Evolutionary conservation across 2,888 invertebrate species (phyloP).

Genomic region (Leptodirus hochenwartii): DNA sequence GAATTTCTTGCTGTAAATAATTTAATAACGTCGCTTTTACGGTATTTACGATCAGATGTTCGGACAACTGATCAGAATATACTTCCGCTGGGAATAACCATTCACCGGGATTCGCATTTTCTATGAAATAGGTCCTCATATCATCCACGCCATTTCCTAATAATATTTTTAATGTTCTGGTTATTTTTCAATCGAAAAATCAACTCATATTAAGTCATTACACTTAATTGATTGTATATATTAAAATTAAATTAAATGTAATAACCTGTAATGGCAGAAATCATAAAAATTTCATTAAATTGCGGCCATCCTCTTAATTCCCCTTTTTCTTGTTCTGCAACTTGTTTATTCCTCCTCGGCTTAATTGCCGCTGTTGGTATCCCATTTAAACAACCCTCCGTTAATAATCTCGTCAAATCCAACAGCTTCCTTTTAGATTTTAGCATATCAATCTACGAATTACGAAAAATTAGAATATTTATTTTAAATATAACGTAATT

Average conservation of each 20-base stretch:
- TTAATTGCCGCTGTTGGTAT: constrained; percentile 16
- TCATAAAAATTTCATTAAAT: constrained; percentile 78
- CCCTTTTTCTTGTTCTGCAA: constrained; percentile 12
- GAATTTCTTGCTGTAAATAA: constrained; percentile 67
- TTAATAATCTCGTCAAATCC: constrained; percentile 47
- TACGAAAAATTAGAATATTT: constrained; percentile 6
- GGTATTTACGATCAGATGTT: constrained; percentile 48
- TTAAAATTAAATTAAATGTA: constrained; percentile 4
- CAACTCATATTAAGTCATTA: constrained; percentile 2
- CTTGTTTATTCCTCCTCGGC: too few relatives aligned
- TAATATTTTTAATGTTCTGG: constrained; percentile 8
- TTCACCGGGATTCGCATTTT: constrained; percentile 40
- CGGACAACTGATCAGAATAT: constrained; percentile 57
- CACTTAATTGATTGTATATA: neutral
- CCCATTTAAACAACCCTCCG: constrained; percentile 30
- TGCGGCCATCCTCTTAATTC: constrained; percentile 41
- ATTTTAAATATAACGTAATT: constrained; percentile 5
- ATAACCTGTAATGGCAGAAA: constrained; percentile 62
- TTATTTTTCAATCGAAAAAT: neutral
- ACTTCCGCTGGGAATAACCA: constrained; percentile 49
- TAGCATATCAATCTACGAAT: constrained; percentile 44
- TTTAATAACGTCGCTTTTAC: constrained; percentile 75
- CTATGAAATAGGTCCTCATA: constrained; percentile 40
- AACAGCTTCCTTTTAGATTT: constrained; percentile 59
- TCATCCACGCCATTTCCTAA: constrained; percentile 23